Percentiles rank a stretch among this genome's conserved stretches.
phyloP scores from a whole-genome alignment of 1,140 invertebrate genomes.

The Trichonephila clavata region DNA sequence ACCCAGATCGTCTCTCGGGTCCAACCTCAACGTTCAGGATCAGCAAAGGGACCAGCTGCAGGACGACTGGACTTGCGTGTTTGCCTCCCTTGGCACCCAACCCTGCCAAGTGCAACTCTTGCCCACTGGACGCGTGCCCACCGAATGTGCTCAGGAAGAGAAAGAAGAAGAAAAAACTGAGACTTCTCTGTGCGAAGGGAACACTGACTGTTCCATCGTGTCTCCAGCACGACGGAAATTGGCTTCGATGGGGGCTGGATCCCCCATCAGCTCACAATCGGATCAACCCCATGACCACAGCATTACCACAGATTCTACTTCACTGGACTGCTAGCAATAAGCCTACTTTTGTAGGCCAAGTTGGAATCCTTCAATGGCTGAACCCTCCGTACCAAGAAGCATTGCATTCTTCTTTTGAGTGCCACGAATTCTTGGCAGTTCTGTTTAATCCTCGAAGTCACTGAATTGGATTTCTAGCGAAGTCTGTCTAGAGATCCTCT shows the following conservation, averaged over 20 bases:
- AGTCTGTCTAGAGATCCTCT: too few species aligned
- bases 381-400: neutral
- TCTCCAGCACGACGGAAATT: neutral
- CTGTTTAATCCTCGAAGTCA: too few species aligned
- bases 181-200: neutral
- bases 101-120: conserved; percentile 34
- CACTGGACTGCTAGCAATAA: conserved; percentile 39
- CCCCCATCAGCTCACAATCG: conserved; percentile 24
- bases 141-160: neutral
- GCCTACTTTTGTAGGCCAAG: neutral
- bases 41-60: neutral
- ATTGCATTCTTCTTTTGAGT: neutral
- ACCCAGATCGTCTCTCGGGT: conserved; percentile 18
- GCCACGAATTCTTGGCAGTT: neutral
- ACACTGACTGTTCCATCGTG: neutral
- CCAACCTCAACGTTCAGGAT: neutral
- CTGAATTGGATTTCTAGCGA: too few species aligned
- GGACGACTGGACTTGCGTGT: conserved; percentile 46
- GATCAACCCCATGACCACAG: conserved; percentile 29
- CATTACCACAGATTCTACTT: conserved; percentile 56
- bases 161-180: conserved; percentile 7
- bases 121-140: neutral
- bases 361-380: neutral
- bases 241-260: neutral
- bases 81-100: conserved; percentile 17